Base-by-base conservation (phyloP, 23 tunicate species). In the Styela plicata region DNA sequence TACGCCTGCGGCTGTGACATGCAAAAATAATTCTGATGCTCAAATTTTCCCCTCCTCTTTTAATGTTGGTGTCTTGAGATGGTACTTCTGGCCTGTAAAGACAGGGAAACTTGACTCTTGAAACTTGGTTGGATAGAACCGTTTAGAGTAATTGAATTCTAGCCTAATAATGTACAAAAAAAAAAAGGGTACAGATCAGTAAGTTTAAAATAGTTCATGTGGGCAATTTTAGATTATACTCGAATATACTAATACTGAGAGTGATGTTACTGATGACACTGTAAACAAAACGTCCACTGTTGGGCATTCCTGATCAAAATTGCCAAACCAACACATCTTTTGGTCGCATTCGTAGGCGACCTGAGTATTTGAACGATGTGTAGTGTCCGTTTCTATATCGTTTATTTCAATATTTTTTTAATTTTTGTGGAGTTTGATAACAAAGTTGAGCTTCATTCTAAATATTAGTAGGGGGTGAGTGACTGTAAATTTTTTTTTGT, bases 51-150 rank as follows among this genome's bases (percentile, higher is more conserved):
- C 16, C 16, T 3, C 71, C 7, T 5, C 16, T 26, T 66, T 28
- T 28, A 7, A 66, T 25, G 10, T 7, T 5, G 71, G 71, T 66
- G 71, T 5, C 16, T 66, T 66, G 30, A 17, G 7, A 17, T 66
- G 71, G 71, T 66, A 66, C 71, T 17, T 66, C 16, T 66, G 31
- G 30, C 71, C 71, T 25, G 31, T 28, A 5, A 66, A 17, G 71
- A 17, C 71, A 66, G 16, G 31, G 17, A 66, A 66, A 66, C 71
- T 66, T 66, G 71, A 28, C 71, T 25, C 71, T n/a, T n/a, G n/a
- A n/a, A n/a, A n/a, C n/a, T n/a, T 66, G 31, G 31, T 17, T 66
- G 71, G 71, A 17, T 66, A 5, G 71, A 17, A 5, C 71, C 71
- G 7, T 66, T 5, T 28, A 7, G 7, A 25, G 71, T 66, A 3